A percentile compares a stretch with the other conserved stretches of the same genome.
Evolutionary conservation across 2,888 invertebrate genomes (phyloP).

Genomic region (Lottia gigantea): DNA sequence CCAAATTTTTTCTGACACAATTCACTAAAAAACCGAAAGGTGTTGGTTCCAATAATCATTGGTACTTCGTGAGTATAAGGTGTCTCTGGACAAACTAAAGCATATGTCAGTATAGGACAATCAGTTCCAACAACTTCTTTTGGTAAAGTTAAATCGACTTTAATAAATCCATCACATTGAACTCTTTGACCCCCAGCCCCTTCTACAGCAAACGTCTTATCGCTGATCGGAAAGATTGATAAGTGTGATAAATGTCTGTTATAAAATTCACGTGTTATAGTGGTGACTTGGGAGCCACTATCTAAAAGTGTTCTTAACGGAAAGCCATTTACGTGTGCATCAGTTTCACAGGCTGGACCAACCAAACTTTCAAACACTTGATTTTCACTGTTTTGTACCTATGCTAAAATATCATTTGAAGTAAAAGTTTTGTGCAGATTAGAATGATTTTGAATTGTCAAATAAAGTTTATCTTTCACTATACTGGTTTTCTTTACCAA

Average conservation of each 20-base stretch:
- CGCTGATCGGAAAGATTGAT: too few relatives aligned
- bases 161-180: neutral
- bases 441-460: neutral
- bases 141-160: neutral
- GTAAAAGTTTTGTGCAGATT: neutral
- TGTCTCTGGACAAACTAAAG: constrained; percentile 16
- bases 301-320: neutral
- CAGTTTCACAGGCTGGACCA: neutral
- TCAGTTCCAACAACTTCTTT: neutral
- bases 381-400: neutral
- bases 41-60: constrained; percentile 14
- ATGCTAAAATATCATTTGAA: neutral
- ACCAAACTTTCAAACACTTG: neutral
- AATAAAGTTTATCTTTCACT: neutral
- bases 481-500: neutral
- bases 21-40: neutral
- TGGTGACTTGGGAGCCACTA: constrained; percentile 17
- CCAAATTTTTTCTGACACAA: neutral
- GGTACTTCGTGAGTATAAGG: constrained; percentile 6
- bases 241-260: neutral
- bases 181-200: neutral
- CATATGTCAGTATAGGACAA: neutral
- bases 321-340: neutral
- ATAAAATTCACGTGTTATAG: neutral
- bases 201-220: neutral